Percentiles rank a stretch among this genome's conserved stretches.
Conservation (phyloP, 2,797 vertebrate species). For the Pantherophis vulpinus region DNA sequence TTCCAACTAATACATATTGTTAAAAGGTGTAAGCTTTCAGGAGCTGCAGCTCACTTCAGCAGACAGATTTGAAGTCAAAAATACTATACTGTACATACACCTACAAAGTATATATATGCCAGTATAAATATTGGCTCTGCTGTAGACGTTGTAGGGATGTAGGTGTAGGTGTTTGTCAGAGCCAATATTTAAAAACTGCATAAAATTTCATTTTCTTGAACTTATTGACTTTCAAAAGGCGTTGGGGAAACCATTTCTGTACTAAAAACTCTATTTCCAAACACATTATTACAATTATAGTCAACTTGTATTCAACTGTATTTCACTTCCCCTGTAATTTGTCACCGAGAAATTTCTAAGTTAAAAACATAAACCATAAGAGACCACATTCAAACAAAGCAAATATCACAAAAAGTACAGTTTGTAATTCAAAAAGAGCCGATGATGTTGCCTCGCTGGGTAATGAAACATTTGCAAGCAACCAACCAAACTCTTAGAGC, state of each 20-base stretch:
- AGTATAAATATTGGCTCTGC: neutral
- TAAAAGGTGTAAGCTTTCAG: neutral
- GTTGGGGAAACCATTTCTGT: neutral
- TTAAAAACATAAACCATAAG: neutral
- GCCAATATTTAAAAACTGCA: neutral
- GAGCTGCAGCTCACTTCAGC: neutral
- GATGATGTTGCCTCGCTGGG: neutral
- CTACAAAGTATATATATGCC: neutral
- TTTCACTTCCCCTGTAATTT: neutral
- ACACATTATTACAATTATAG: neutral
- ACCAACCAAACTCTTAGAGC: neutral
- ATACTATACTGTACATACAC: neutral
- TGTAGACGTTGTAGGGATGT: neutral
- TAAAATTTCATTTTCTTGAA: neutral
- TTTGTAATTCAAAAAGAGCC: neutral
- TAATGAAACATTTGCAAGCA: neutral
- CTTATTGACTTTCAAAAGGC: neutral
- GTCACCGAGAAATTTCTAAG: neutral
- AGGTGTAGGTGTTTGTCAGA: neutral
- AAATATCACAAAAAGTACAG: neutral
- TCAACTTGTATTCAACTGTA: neutral
- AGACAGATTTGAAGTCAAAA: neutral
- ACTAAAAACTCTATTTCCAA: neutral
- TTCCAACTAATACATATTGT: neutral
- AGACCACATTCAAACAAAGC: neutral